Conservation (phyloP, 2,113 vertebrate species). For the Acrocephalus kingi region DNA sequence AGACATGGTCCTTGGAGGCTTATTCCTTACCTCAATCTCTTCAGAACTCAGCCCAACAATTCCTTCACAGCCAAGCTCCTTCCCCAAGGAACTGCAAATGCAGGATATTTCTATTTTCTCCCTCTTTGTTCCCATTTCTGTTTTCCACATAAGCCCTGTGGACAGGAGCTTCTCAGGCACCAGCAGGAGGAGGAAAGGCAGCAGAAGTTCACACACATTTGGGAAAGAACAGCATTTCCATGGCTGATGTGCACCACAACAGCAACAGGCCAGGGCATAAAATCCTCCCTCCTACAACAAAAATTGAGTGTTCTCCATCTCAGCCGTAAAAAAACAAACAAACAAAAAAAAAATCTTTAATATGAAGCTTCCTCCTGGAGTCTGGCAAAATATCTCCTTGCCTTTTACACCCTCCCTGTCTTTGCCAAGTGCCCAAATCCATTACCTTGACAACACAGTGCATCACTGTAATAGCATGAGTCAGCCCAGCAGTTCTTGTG, state of each 20-base stretch:
- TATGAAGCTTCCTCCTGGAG: background rate
- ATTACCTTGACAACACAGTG: constrained; percentile 62
- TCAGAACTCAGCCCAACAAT: background rate
- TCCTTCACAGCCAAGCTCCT: background rate
- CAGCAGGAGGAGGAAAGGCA: background rate
- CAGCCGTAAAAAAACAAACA: background rate
- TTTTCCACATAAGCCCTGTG: background rate
- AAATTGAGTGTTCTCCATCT: background rate
- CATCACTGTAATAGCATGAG: constrained; percentile 56
- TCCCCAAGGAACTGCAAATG: background rate
- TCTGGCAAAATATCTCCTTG: background rate
- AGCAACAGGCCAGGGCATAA: background rate
- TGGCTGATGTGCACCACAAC: background rate
- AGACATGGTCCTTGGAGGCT: background rate
- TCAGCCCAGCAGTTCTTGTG: background rate
- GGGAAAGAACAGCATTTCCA: background rate
- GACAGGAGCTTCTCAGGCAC: background rate
- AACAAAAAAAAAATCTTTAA: background rate
- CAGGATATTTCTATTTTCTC: background rate
- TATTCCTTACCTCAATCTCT: background rate
- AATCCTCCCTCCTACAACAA: background rate
- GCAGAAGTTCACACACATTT: background rate
- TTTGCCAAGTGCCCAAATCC: constrained; percentile 46
- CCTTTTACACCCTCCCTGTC: constrained; percentile 1
- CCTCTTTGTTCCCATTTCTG: background rate